These are phyloP conservation scores for Agriotes lineatus DNA, from an alignment of 2,888 invertebrate species.

Conservation along the genomic window DNA sequence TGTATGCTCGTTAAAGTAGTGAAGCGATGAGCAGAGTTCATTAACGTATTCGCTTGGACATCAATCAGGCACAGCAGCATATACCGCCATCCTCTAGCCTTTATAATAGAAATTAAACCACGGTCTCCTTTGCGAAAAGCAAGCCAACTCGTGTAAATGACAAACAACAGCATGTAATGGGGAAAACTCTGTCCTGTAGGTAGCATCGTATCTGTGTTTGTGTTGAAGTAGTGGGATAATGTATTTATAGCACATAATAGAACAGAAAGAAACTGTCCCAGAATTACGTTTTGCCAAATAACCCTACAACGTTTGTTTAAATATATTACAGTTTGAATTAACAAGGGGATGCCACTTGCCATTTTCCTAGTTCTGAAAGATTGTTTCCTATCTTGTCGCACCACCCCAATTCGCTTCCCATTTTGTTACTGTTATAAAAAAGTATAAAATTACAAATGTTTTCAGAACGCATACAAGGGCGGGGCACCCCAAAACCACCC, in stretches of 20 bases:
- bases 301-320: constrained; percentile 67
- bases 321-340: background rate
- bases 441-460: background rate
- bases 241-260: constrained; percentile 84
- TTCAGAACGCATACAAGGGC: constrained; percentile 48
- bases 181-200: constrained; percentile 86
- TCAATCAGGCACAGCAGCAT: constrained; percentile 82
- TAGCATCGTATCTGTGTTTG: constrained; percentile 77
- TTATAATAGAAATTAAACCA: constrained; percentile 74
- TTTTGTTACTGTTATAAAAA: constrained; percentile 57
- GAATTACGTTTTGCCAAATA: constrained; percentile 79
- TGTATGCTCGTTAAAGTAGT: constrained; percentile 80
- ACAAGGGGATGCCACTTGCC: constrained; percentile 66
- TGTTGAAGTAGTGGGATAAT: constrained; percentile 78
- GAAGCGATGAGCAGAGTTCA: constrained; percentile 84
- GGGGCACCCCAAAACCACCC: constrained; percentile 44
- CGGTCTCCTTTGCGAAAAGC: constrained; percentile 76
- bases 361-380: constrained; percentile 78
- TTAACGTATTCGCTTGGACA: constrained; percentile 88
- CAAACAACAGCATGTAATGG: constrained; percentile 81
- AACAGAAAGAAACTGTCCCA: constrained; percentile 82
- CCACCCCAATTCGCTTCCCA: constrained; percentile 66
- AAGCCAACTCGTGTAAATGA: constrained; percentile 82
- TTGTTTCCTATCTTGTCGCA: constrained; percentile 77
- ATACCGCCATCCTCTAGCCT: constrained; percentile 82